Evolutionary conservation across 1,140 invertebrate genomes (phyloP).

Genomic region (Psix sp.): DNA sequence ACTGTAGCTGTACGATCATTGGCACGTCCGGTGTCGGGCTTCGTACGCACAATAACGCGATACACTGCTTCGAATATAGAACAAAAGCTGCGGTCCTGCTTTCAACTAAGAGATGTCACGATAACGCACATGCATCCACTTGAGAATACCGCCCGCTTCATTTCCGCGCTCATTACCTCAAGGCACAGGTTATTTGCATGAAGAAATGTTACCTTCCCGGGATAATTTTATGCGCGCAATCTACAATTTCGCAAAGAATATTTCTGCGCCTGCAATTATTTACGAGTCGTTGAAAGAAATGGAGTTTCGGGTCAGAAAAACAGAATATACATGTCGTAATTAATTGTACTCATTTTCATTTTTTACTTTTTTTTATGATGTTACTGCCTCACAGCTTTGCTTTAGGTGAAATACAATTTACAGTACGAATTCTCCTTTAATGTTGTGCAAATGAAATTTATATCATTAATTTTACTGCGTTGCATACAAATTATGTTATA

Average conservation of each 20-base stretch:
- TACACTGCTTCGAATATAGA: conserved; percentile 68
- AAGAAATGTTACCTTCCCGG: conserved; percentile 19
- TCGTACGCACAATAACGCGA: conserved; percentile 60
- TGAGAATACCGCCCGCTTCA: conserved; percentile 31
- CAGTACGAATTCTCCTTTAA: too few relatives aligned
- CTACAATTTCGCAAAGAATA: conserved; percentile 2
- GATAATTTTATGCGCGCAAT: conserved; percentile 22
- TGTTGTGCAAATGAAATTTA: too few relatives aligned
- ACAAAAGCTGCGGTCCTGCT: conserved; percentile 63
- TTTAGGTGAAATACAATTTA: too few relatives aligned
- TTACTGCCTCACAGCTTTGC: too few relatives aligned
- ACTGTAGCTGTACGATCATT: conserved; percentile 72
- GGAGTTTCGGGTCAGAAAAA: neutral
- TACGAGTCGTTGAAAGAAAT: conserved; percentile 19
- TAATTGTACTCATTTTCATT: too few relatives aligned
- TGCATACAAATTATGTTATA: too few relatives aligned
- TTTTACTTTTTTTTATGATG: too few relatives aligned
- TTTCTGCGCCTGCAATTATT: conserved; percentile 25
- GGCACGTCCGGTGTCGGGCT: conserved; percentile 72
- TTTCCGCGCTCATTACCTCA: conserved; percentile 47
- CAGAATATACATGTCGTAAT: too few relatives aligned
- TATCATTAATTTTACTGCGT: too few relatives aligned
- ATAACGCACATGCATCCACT: conserved; percentile 28
- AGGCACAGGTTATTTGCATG: conserved; percentile 31
- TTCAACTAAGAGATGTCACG: conserved; percentile 41